phyloP scores from a whole-genome alignment of 1,140 invertebrate species.

The Drusus annulatus region DNA sequence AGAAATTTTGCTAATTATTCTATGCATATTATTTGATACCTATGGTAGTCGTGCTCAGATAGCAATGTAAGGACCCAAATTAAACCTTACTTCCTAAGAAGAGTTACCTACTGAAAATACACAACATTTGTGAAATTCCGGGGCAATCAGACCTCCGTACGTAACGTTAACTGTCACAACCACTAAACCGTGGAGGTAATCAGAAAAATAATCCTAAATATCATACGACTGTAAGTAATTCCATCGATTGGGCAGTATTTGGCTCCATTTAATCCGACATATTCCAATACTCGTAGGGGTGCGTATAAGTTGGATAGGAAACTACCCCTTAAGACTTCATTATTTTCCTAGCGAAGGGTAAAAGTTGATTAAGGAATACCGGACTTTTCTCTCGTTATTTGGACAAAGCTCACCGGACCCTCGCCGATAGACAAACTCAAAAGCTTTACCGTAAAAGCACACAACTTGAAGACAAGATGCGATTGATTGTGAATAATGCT shows the following conservation, averaged over 20 bases:
- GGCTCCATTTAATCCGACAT: background rate
- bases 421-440: background rate
- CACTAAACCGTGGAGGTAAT: too few species aligned
- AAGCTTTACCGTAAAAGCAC: background rate
- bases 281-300: background rate
- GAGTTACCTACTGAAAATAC: too few species aligned
- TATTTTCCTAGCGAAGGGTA: slow-evolving; percentile 57
- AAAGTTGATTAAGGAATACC: slow-evolving; percentile 53
- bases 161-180: too few species aligned
- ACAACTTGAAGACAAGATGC: background rate
- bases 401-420: slow-evolving; percentile 44
- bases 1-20: too few species aligned
- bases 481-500: background rate
- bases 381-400: slow-evolving; percentile 29
- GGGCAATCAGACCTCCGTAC: too few species aligned
- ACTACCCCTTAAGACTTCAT: slow-evolving; percentile 57
- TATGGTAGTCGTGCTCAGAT: too few species aligned
- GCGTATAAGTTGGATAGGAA: slow-evolving; percentile 21
- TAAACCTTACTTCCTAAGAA: too few species aligned
- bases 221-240: background rate
- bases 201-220: too few species aligned
- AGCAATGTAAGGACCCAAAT: too few species aligned
- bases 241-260: slow-evolving; percentile 7
- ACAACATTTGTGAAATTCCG: too few species aligned
- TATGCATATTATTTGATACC: too few species aligned